phyloP scores from a whole-genome alignment of 2,888 invertebrate species.

The Endotricha flammealis region DNA sequence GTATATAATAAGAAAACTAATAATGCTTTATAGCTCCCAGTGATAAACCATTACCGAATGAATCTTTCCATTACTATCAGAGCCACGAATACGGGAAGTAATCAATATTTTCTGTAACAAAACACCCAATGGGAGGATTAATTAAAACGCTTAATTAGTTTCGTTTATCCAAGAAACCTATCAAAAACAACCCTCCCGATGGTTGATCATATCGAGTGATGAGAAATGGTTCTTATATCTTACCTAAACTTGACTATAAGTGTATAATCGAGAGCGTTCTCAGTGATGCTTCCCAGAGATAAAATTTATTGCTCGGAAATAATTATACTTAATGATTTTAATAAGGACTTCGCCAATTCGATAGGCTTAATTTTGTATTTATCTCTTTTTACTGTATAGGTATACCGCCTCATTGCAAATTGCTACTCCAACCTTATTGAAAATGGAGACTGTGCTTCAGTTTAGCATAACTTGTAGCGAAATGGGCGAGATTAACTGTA shows the following conservation, averaged over 20 bases:
- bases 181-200: slow-evolving; percentile 58
- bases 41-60: slow-evolving; percentile 30
- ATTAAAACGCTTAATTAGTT: slow-evolving; percentile 74
- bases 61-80: slow-evolving; percentile 34
- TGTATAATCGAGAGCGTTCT: slow-evolving; percentile 9
- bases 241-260: slow-evolving; percentile 14
- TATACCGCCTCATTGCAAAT: no score
- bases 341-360: no score
- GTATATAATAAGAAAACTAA: slow-evolving; percentile 21
- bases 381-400: no score
- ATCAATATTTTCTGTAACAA: slow-evolving; percentile 67
- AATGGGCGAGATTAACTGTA: no score
- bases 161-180: slow-evolving; percentile 67
- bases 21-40: slow-evolving; percentile 16
- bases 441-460: no score
- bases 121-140: slow-evolving; percentile 65
- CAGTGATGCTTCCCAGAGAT: slow-evolving; percentile 6
- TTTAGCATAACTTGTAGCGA: no score
- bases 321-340: no score
- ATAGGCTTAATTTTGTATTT: no score
- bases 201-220: slow-evolving; percentile 48
- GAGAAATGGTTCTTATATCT: slow-evolving; percentile 26
- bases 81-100: slow-evolving; percentile 35
- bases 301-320: background rate
- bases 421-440: no score